Evolutionary conservation across 2,113 vertebrate species (phyloP), one percentile per base, ranked within the genome.

Genomic region (Eptesicus fuscus): DNA sequence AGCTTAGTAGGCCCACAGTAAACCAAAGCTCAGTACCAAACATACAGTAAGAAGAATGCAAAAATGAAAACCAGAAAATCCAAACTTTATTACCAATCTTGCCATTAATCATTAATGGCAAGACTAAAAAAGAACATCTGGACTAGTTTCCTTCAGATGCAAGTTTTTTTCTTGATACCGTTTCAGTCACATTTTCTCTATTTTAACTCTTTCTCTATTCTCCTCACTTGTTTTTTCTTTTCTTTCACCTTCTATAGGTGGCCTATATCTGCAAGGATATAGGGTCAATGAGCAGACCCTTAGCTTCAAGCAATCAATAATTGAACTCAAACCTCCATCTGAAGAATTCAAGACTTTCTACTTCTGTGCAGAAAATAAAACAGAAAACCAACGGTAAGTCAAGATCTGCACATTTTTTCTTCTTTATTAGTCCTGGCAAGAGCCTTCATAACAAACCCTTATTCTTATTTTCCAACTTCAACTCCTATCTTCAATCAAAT

Each of bases 311-410:
- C 99, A 98, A 83, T 99, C 99, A 88, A 98, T 99, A 82, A 99
- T 99, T 96, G 99, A 99, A 97, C 98, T 99, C 49, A 99, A 98
- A 95, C 99, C 99, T 67, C 98, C 99, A 35, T 99, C 99, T 23
- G 99, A 99, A 95, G 99, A 99, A 97, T 99, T 99, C 97, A 99
- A 99, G 98, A 99, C 98, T 0, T 99, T 99, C 96, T 98, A 99
- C 95, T 97, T 99, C 91, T 99, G 99, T 95, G 99, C 99, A 85
- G 99, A 99, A 93, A 99, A 99, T 78, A 96, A 98, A 22, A 98
- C 98, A 67, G 99, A 99, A 97, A 99, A 99, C 79, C 99, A 99
- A 97, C 97, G 99, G 99, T 99, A 98, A 98, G 96, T 11, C 40
- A 30, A 61, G 42, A 1, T 71, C 86, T 61, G 22, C 10, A 9